phyloP scores from a whole-genome alignment of 2,797 vertebrate genomes.

The Pipistrellus pipistrellus region DNA sequence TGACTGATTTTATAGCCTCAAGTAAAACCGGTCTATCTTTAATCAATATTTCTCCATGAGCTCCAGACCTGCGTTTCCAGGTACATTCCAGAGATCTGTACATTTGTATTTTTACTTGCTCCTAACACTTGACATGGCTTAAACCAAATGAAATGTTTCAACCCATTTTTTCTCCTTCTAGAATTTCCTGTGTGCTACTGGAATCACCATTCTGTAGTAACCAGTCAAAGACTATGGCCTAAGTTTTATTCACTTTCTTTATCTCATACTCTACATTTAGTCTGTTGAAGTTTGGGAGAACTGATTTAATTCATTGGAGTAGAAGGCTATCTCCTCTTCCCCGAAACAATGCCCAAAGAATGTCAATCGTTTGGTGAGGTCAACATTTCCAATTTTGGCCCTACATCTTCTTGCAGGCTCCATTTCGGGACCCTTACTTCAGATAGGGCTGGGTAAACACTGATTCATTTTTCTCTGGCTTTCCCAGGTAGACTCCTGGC shows the following conservation, averaged over 20 bases:
- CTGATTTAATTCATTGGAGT: neutral
- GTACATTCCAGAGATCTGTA: neutral
- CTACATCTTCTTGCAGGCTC: neutral
- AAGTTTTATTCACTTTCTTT: neutral
- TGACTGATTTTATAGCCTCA: neutral
- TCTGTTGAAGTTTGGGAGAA: conserved; percentile 12
- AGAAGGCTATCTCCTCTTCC: neutral
- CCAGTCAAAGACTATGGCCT: neutral
- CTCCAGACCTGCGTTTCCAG: neutral
- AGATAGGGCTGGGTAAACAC: neutral
- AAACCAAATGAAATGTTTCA: neutral
- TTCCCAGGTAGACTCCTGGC: neutral
- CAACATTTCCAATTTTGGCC: neutral
- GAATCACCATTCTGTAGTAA: neutral
- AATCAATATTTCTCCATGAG: neutral
- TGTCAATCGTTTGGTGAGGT: neutral
- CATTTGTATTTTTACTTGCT: neutral
- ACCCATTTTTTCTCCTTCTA: neutral
- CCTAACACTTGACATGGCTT: neutral
- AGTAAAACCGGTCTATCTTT: neutral
- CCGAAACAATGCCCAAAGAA: neutral
- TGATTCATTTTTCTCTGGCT: neutral
- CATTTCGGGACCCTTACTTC: neutral
- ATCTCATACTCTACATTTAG: neutral
- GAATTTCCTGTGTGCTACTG: neutral